Percentiles rank a stretch among this genome's conserved stretches.
Evolutionary conservation across 2,113 vertebrate genomes (phyloP).

Genomic region (Cavia aperea): DNA sequence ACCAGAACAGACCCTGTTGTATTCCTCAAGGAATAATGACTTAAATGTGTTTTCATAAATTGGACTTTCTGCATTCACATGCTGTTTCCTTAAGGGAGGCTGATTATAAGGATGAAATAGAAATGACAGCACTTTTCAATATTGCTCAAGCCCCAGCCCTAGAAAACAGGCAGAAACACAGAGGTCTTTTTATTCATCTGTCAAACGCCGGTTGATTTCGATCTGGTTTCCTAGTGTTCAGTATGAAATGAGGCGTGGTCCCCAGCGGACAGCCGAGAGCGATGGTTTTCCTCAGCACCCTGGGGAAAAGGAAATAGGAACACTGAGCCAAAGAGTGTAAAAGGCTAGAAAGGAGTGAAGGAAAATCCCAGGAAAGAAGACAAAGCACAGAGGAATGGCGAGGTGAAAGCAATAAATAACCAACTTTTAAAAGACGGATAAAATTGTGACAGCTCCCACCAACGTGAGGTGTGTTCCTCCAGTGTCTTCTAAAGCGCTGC

Average conservation of each 20-base stretch:
- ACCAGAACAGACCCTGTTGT: slow-evolving; percentile 43
- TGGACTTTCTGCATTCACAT: slow-evolving; percentile 37
- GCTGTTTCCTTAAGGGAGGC: slow-evolving; percentile 50
- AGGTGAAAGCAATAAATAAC: neutral
- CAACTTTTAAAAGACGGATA: neutral
- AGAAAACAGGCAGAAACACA: slow-evolving; percentile 39
- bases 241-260: slow-evolving; percentile 6
- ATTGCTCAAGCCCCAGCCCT: slow-evolving; percentile 24
- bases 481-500: slow-evolving; percentile 5
- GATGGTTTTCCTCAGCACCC: neutral
- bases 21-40: slow-evolving; percentile 35
- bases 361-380: neutral
- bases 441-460: neutral
- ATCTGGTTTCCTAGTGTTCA: neutral
- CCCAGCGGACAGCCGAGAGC: neutral
- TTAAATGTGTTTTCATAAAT: slow-evolving; percentile 38
- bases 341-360: neutral
- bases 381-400: neutral
- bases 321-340: neutral
- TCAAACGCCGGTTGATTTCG: slow-evolving; percentile 38
- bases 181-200: slow-evolving; percentile 48
- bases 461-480: neutral
- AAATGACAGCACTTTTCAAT: slow-evolving; percentile 54
- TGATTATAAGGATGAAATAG: slow-evolving; percentile 44
- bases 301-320: neutral